Base-by-base conservation (phyloP, 2,888 invertebrate genomes). In the Protophormia terraenovae region DNA sequence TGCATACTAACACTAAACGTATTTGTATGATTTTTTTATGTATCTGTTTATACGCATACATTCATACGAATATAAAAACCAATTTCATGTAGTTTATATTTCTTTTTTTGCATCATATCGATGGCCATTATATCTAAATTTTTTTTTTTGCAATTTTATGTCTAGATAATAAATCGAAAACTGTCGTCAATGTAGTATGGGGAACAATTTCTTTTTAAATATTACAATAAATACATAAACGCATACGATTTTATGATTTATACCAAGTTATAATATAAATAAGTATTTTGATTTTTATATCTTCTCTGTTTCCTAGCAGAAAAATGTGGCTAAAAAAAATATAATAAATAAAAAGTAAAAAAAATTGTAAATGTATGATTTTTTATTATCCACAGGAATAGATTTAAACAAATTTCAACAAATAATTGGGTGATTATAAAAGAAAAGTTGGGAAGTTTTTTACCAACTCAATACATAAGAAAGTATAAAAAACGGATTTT, bases 381-480 rank as follows among this genome's bases (percentile, higher is more conserved):
- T 60, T 66, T 83, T 32, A 41, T 32, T 35, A 53, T 64, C 41
- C 14, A 29, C 16, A 29, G 5, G 29, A 62, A 27, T 14, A 53
- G 19, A 32, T 77, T 64, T 29, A 29, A 78, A 78, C 24, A 58
- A 58, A 73, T 50, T 72, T 53, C 66, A 55, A 35, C 58, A 72
- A 66, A 73, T 78, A 78, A 78, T 78, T 78, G 83, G 47, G 38
- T 77, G 67, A 41, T 78, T 78, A 83, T 22, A 45, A n/a, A n/a
- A 66, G 24, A 77, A 45, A 3, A 45, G 1, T 24, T 38, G 14
- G n/a, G 22, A 1, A 73, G 62, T 19, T 16, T 38, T 64, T 22
- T 14, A 62, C 22, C 62, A 22, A 4, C 35, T 38, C 3, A 53
- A 3, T 47, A 19, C 12, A 50, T n/a, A n/a, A n/a, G n/a, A 7